A percentile compares a stretch with the other conserved stretches of the same genome.
phyloP scores from a whole-genome alignment of 2,797 vertebrate species.

The Alectoris magna region DNA sequence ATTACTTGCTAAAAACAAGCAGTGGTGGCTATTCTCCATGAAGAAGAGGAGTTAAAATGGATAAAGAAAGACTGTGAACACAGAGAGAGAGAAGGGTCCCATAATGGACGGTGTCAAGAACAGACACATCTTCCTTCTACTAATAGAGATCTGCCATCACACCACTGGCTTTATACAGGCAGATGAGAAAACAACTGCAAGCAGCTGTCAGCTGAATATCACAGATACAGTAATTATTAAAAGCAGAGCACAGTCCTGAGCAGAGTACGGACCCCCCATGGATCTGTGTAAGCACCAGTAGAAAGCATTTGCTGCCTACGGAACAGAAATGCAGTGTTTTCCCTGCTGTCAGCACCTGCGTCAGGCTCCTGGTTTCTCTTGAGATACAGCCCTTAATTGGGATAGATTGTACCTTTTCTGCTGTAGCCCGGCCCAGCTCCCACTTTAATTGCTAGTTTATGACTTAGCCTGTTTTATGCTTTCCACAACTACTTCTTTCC shows the following conservation, averaged over 20 bases:
- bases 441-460: conserved; percentile 59
- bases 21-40: not conserved
- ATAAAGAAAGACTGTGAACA: not conserved
- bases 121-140: not conserved
- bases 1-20: not conserved
- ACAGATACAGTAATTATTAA: not conserved
- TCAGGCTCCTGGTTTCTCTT: conserved; percentile 62
- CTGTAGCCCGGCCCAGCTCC: conserved; percentile 54
- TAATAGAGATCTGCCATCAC: not conserved
- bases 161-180: not conserved
- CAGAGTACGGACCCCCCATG: not conserved
- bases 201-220: not conserved
- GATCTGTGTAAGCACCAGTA: not conserved
- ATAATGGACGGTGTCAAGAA: not conserved
- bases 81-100: not conserved
- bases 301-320: conserved; percentile 30
- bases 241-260: not conserved
- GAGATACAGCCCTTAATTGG: conserved; percentile 74
- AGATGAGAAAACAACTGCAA: not conserved
- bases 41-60: not conserved
- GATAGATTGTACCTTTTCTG: conserved; percentile 68
- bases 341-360: conserved; percentile 57
- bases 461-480: conserved; percentile 64
- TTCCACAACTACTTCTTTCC: not conserved
- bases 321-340: conserved; percentile 51